Percentiles rank a stretch among this genome's conserved stretches.
Evolutionary conservation across 2,113 vertebrate species (phyloP).

Genomic region (Lophius piscatorius): DNA sequence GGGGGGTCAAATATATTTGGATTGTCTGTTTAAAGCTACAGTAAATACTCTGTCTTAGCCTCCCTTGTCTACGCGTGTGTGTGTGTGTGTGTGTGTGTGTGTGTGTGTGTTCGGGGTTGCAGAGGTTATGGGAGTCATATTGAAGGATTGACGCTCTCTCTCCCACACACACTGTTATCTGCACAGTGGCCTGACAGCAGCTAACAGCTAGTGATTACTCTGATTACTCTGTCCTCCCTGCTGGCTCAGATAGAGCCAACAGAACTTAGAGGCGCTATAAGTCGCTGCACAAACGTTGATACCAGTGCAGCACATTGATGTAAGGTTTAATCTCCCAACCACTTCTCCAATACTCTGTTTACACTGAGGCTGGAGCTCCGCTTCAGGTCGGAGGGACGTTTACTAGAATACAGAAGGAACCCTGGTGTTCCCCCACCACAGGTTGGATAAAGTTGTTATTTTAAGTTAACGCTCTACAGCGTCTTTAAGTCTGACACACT

Average conservation of each 20-base stretch:
- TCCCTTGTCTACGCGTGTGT: slow-evolving; percentile 5
- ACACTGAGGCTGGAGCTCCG: too few species aligned
- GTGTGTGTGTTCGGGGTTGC: neutral
- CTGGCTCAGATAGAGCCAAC: slow-evolving; percentile 20
- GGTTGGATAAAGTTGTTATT: too few species aligned
- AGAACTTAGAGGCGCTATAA: neutral
- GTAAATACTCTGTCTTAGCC: slow-evolving; percentile 10
- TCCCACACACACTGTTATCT: slow-evolving; percentile 40
- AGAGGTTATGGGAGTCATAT: slow-evolving; percentile 3
- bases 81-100: neutral
- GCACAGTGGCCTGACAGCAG: slow-evolving; percentile 25
- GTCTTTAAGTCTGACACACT: too few species aligned
- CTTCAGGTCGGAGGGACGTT: too few species aligned
- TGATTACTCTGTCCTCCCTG: slow-evolving; percentile 30
- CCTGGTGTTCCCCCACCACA: too few species aligned
- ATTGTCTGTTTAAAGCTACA: slow-evolving; percentile 16
- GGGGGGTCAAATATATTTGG: slow-evolving; percentile 29
- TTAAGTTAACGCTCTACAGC: too few species aligned
- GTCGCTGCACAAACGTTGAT: neutral
- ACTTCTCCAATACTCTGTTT: too few species aligned
- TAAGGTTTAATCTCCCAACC: too few species aligned
- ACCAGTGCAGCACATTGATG: neutral
- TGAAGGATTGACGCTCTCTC: slow-evolving; percentile 34
- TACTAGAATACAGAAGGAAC: too few species aligned
- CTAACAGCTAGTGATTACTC: slow-evolving; percentile 29